Evolutionary conservation across 2,888 invertebrate species (phyloP), one percentile per base, ranked within the genome.

Genomic region (Caenorhabditis angaria): DNA sequence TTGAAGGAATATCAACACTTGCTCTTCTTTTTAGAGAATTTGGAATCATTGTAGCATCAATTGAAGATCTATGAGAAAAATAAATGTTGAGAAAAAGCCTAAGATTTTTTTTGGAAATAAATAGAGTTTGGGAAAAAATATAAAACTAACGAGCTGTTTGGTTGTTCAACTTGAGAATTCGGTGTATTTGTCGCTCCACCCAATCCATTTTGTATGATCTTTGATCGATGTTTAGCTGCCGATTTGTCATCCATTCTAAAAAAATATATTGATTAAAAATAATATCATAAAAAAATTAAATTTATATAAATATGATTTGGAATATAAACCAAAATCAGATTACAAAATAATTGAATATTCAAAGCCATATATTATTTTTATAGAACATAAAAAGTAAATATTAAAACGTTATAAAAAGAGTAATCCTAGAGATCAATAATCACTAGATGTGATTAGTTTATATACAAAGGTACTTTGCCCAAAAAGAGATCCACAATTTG

Each of bases 121-220:
- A n/a, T n/a, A n/a, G n/a, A n/a, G n/a, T n/a, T 32, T 32, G 32
- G 12, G 32, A 32, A 32, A 32, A 32, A 32, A 32, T 8, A 32
- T 8, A 41, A 41, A 41, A 41, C 41, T 41, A 12, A 41, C 41
- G 41, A 5, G 41, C 41, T 12, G 3, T 12, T 41, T 14, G 41
- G 6, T 14, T 6, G 41, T 14, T 41, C 41, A 5, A 41, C 41
- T 22, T 35, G 32, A 12, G 56, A 56, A 24, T 32, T 35, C 14
- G 56, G 56, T 24, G 56, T 56, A 35, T 56, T 56, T 14, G 4
- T 8, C 20, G 56, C 56, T 25, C 56, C 56, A 28, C 56, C 56
- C 22, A 56, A 35, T 22, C 56, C 56, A 20, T 35, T 56, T 4
- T 24, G 4, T 4, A 18, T 18, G 5, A 22, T 2, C 22, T 56